These are phyloP conservation scores for Otus scops DNA, from an alignment of 2,797 vertebrate genomes.

Conservation along the genomic window DNA sequence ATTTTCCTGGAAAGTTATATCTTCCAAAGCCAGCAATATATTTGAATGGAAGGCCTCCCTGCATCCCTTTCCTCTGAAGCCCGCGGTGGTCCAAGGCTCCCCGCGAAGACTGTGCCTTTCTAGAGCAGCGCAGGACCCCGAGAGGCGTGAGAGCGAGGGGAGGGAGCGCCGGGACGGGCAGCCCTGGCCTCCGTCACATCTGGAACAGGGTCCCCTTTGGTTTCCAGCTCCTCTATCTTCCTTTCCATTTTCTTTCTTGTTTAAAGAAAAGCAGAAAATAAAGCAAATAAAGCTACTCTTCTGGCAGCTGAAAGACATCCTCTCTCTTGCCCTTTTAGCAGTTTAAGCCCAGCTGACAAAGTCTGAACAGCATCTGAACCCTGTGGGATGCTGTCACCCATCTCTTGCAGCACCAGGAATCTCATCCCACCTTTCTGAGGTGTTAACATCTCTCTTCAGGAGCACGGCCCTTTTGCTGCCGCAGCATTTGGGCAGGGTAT, in stretches of 20 bases:
- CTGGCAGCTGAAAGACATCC: neutral
- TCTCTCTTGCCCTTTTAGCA: neutral
- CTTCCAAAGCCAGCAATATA: neutral
- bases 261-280: neutral
- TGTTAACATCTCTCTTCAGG: neutral
- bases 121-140: neutral
- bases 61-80: neutral
- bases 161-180: neutral
- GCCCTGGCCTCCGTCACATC: neutral
- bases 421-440: neutral
- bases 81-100: neutral
- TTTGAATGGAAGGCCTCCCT: neutral
- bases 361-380: neutral
- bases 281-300: neutral
- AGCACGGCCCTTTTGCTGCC: neutral
- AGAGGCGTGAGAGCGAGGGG: neutral
- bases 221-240: neutral
- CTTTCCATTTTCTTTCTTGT: neutral
- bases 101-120: fast-evolving
- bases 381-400: neutral
- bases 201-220: fast-evolving
- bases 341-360: neutral
- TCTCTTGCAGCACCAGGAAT: neutral
- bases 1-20: neutral
- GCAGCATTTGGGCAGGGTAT: no score